Evolutionary conservation across 2,113 vertebrate species (phyloP).

Genomic region (Thryonomys swinderianus): DNA sequence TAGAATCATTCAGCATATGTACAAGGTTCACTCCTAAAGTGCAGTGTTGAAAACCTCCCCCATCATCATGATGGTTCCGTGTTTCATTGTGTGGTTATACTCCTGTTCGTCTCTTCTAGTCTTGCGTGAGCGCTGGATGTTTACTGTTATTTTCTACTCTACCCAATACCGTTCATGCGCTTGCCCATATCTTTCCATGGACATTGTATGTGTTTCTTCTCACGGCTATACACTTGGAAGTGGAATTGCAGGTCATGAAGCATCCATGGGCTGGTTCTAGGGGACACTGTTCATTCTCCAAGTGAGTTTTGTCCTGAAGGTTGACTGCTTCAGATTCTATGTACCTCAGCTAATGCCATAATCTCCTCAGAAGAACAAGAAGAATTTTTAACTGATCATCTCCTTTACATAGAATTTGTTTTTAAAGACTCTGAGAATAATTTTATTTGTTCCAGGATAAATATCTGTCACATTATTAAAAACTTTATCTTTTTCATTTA

Average conservation of each 20-base stretch:
- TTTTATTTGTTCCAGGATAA: slow-evolving; percentile 10
- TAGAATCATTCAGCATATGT: background rate
- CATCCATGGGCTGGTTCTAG: background rate
- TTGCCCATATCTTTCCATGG: background rate
- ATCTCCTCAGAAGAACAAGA: background rate
- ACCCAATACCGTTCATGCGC: background rate
- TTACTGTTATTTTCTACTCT: background rate
- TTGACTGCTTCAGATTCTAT: background rate
- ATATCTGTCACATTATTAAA: slow-evolving; percentile 39
- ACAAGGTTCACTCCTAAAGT: background rate
- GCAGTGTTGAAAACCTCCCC: background rate
- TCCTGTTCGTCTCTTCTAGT: background rate
- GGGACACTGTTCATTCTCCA: background rate
- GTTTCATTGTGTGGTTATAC: background rate
- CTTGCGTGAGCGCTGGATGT: background rate
- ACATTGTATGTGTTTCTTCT: background rate
- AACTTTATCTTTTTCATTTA: slow-evolving; percentile 18
- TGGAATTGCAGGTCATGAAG: background rate
- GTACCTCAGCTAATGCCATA: background rate
- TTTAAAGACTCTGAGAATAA: background rate
- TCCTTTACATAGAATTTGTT: background rate
- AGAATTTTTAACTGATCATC: background rate
- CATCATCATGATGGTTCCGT: background rate
- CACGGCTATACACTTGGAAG: background rate
- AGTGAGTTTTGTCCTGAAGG: background rate